Evolutionary conservation across 2,797 vertebrate species (phyloP), one percentile per base, ranked within the genome.

Genomic region (Sebastes reedi): DNA sequence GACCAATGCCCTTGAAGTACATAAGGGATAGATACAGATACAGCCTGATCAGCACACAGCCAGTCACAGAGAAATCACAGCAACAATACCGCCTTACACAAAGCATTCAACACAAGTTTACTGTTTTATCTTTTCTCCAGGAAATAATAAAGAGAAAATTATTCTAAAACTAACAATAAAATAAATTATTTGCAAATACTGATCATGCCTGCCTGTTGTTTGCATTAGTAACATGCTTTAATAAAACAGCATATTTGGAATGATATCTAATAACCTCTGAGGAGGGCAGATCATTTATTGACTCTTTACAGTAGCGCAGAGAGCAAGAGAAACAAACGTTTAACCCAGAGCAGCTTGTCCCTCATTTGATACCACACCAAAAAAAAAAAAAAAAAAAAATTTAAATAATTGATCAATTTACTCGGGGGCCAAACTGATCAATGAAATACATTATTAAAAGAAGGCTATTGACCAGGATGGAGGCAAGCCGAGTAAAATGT

Each of bases 361-460:
- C 85, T 83, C 80, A 81, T 91, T 90, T 89, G 86, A 90, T 89
- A 91, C 79, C 76, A 71, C 67, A 73, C 75, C 61, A 62, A 77
- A 65, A 65, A 59, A 87, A 46, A 79, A 85, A 89, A 91, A 90
- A 87, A 82, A 89, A 52, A 52, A 52, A 52, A 18, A 95, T 95
- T 94, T 93, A 93, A 95, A 95, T 95, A 95, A 96, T 95, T 94
- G 95, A 94, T 95, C 92, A 95, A 95, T 95, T 95, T 95, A 95
- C 93, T 95, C 94, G 76, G 91, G 90, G 90, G 92, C 93, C 93
- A 95, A 95, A 94, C 91, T 92, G 90, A 95, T 96, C 95, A 94
- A 96, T 96, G 88, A 94, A 93, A 95, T 96, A 95, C 94, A 96
- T 96, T 96, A 96, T 96, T 96, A 96, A 96, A 95, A 94, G 94